phyloP scores from a whole-genome alignment of 92 coral and sea anemone genomes.

The Porites rus region DNA sequence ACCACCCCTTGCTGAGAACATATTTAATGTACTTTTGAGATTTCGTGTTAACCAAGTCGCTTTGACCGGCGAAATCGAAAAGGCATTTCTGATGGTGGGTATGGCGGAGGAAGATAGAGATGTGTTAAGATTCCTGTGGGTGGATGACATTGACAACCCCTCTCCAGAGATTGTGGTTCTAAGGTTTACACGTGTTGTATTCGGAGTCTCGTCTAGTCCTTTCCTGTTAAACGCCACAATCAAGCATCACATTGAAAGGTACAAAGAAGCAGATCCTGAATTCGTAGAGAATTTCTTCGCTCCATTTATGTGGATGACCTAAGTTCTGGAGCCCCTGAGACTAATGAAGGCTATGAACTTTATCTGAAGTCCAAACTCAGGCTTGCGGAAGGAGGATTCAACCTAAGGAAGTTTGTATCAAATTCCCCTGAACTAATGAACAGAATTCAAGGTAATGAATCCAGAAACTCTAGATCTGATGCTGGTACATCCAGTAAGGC shows the following conservation, averaged over 20 bases:
- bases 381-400: slow-evolving; percentile 55
- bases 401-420: slow-evolving; percentile 51
- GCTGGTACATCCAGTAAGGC: neutral
- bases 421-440: slow-evolving; percentile 37
- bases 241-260: too few species aligned
- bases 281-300: slow-evolving; percentile 55
- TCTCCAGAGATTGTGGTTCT: too few species aligned
- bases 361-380: slow-evolving; percentile 54
- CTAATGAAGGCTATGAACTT: slow-evolving; percentile 29
- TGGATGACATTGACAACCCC: too few species aligned
- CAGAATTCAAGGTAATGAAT: slow-evolving; percentile 36
- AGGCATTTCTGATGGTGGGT: too few species aligned
- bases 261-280: slow-evolving; percentile 50
- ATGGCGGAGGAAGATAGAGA: too few species aligned
- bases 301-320: slow-evolving; percentile 74
- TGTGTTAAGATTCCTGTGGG: too few species aligned
- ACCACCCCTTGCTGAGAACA: slow-evolving; percentile 61
- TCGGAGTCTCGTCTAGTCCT: too few species aligned
- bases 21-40: slow-evolving; percentile 48
- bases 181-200: neutral
- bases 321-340: slow-evolving; percentile 33
- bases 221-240: too few species aligned
- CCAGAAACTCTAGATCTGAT: neutral
- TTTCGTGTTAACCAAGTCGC: slow-evolving; percentile 29
- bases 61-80: too few species aligned